Conservation (phyloP, 2,888 invertebrate genomes). For the Choristoneura rosaceana region DNA sequence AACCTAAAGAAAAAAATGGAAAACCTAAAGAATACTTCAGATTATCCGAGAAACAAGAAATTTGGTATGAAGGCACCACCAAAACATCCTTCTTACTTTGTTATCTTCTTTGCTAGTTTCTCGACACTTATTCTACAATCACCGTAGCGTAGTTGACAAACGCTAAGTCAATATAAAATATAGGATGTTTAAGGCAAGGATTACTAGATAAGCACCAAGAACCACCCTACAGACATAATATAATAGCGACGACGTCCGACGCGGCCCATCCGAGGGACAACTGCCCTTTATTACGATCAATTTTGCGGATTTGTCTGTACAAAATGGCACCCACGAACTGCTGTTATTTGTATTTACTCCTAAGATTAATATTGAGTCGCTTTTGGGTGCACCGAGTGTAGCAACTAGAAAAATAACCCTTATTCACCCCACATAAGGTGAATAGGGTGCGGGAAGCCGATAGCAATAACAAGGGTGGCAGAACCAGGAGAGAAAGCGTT, state of each 20-base stretch:
- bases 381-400: constrained; percentile 6
- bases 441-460: constrained; percentile 15
- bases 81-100: too few relatives aligned
- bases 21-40: too few relatives aligned
- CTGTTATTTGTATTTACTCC: constrained; percentile 35
- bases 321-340: constrained; percentile 31
- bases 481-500: constrained; percentile 37
- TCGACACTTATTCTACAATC: constrained; percentile 3
- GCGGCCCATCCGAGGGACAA: constrained; percentile 11
- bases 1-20: too few relatives aligned
- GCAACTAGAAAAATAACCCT: constrained; percentile 18
- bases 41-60: too few relatives aligned
- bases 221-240: neutral
- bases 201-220: constrained; percentile 8
- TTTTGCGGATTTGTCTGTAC: constrained; percentile 32
- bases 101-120: neutral
- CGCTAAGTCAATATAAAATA: constrained; percentile 4
- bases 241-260: constrained; percentile 8
- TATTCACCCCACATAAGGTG: constrained; percentile 19
- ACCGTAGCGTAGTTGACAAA: constrained; percentile 1
- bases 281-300: constrained; percentile 32
- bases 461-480: constrained; percentile 32
- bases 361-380: constrained; percentile 31
- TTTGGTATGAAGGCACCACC: too few relatives aligned
- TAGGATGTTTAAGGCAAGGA: constrained; percentile 7